Base-by-base conservation (phyloP, 2,797 vertebrate genomes). In the Salarias fasciatus region DNA sequence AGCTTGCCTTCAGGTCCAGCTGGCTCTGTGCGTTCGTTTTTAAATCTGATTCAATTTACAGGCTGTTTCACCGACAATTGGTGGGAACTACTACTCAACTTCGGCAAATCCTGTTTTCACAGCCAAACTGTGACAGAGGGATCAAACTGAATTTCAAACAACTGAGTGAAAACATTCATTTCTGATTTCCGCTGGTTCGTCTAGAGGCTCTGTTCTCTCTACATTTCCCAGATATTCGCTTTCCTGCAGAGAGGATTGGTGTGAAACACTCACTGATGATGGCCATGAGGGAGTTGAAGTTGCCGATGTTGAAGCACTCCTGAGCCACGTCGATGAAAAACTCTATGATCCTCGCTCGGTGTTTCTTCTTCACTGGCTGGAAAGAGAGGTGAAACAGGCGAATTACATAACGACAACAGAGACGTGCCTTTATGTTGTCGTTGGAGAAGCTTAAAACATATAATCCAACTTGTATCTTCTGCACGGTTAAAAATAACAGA, bases 201-300 rank as follows among this genome's bases (percentile, higher is more conserved):
- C 28, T 6, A 57, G 11, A 11, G n/a, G 9, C n/a, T 18, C 5
- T 15, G 11, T 40, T 40, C 47, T 38, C 36, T 10, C 36, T 10
- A 2, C 36, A 2, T 10, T 38, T 33, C 31, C 31, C 31, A 33
- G 5, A 33, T 5, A 33, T 8, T 31, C 31, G n/a, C n/a, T n/a
- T n/a, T n/a, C n/a, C n/a, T n/a, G n/a, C n/a, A n/a, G n/a, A n/a
- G n/a, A n/a, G 5, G 1, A 5, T 9, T 9, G 6, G 9, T 4
- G 33, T 35, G 33, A 3, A 35, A 35, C 9, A 95, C 96, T 95
- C 89, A 99, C 97, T 97, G 82, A 97, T 95, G 72, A 98, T 97
- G 70, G 96, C 97, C 96, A 97, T 97, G 72, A 98, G 93, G 0
- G 96, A 98, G 90, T 97, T 97, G 82, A 97, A 97, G 91, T 98